These are phyloP conservation scores for Mesembrinibis cayennensis DNA, from an alignment of 2,113 vertebrate genomes.

Conservation along the genomic window DNA sequence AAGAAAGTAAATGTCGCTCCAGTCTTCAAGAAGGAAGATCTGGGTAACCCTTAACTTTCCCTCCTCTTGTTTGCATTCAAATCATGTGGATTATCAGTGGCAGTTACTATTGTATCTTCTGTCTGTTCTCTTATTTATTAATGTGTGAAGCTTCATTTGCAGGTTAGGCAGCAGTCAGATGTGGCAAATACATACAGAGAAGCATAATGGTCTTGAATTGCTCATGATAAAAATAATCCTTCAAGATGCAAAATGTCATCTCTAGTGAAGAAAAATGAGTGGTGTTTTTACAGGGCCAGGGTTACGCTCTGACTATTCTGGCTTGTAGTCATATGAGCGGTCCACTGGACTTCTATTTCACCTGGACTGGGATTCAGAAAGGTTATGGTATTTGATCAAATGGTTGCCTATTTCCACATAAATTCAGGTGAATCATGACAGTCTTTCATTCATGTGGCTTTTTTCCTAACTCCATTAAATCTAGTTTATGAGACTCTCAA, in stretches of 20 bases:
- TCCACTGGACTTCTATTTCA: not conserved
- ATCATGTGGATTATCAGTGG: not conserved
- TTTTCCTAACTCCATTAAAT: not conserved
- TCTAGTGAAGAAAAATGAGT: not conserved
- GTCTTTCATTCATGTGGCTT: not conserved
- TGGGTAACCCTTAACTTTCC: not conserved
- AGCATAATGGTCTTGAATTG: not conserved
- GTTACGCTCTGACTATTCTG: not conserved
- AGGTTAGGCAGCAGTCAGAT: not conserved
- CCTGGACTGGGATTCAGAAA: not conserved
- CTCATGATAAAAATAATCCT: not conserved
- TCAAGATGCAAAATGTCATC: not conserved
- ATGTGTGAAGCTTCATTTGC: not conserved
- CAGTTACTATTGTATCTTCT: not conserved
- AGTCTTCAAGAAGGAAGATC: not conserved
- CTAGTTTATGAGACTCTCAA: not conserved
- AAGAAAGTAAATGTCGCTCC: not conserved
- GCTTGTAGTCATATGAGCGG: not conserved
- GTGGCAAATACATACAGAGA: not conserved
- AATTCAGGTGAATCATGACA: not conserved
- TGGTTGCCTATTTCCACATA: not conserved
- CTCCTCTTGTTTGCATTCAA: not conserved
- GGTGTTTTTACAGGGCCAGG: not conserved
- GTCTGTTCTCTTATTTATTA: not conserved
- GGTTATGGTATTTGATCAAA: not conserved